phyloP scores from a whole-genome alignment of 1,140 invertebrate species.

The Cydia splendana region DNA sequence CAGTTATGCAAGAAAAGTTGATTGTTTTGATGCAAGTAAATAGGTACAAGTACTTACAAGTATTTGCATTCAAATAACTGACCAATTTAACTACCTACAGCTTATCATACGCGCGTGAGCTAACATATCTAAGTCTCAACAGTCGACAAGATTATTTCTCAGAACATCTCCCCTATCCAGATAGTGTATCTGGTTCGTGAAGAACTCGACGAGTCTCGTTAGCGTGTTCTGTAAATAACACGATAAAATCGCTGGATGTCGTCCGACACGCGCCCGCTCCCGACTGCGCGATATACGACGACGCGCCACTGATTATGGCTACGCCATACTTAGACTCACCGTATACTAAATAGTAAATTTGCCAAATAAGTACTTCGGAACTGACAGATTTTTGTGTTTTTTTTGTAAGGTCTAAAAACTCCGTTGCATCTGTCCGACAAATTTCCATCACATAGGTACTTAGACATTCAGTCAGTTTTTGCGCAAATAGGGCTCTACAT shows the following conservation, averaged over 20 bases:
- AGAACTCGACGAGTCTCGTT: constrained; percentile 60
- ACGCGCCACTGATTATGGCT: constrained; percentile 6
- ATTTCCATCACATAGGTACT: too few species aligned
- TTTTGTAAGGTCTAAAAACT: too few species aligned
- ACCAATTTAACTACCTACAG: not conserved
- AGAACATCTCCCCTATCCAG: constrained; percentile 49
- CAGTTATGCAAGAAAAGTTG: constrained; percentile 36
- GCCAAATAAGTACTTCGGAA: too few species aligned
- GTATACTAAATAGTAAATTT: too few species aligned
- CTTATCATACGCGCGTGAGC: not conserved
- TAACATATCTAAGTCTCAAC: not conserved
- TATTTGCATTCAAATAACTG: too few species aligned
- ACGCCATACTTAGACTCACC: not conserved
- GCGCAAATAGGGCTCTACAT: too few species aligned
- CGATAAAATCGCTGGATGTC: constrained; percentile 53
- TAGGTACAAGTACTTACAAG: not conserved
- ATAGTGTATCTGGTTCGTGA: constrained; percentile 45
- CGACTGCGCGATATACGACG: constrained; percentile 37
- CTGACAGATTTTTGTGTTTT: too few species aligned
- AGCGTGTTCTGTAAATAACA: constrained; percentile 67
- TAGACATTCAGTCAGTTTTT: too few species aligned
- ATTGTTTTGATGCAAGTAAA: constrained; percentile 40
- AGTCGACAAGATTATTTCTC: constrained; percentile 51
- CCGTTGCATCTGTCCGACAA: too few species aligned
- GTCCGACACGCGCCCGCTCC: constrained; percentile 44